Evolutionary conservation across 2,888 invertebrate genomes (phyloP), one percentile per base, ranked within the genome.

Genomic region (Lithophane socia): DNA sequence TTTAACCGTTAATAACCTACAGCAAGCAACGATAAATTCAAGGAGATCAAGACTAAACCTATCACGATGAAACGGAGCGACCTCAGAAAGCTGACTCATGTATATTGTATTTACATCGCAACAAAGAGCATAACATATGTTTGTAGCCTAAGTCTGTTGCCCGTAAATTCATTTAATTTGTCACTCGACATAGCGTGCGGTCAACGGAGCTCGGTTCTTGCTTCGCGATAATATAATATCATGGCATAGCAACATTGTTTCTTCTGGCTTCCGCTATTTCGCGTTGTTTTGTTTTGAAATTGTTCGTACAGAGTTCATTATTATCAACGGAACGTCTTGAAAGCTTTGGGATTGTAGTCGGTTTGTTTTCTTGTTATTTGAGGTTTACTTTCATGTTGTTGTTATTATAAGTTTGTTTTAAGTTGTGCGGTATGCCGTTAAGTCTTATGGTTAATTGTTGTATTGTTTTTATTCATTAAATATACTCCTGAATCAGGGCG

Each of bases 91-190:
- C 83, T 71, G 71, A 71, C 71, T 86, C 79, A 83, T 74, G 85
- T 82, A 85, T 70, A 81, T 84, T 80, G 81, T 84, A 77, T 86
- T 83, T 73, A 83, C 86, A 86, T 76, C 71, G 83, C 42, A 61
- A 74, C 80, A 86, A 73, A 86, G 73, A 85, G 75, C 84, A 78
- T 84, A 75, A 85, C 80, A 84, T 85, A 86, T 78, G 86, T 84
- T 71, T 75, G 80, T 78, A 84, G 83, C 73, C 80, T 82, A 82
- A 82, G 89, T 83, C 90, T 90, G 90, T 81, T 83, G 86, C 81
- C 88, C 90, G 92, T 91, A 92, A 92, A 92, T 93, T 93, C 89
- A 94, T 94, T 94, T 92, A 93, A 94, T 94, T 94, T 94, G 94
- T 93, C 92, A 91, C 91, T 87, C 85, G 88, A 89, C 89, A 84